Base-by-base conservation (phyloP, 2,797 vertebrate genomes). In the Cottoperca gobio region DNA sequence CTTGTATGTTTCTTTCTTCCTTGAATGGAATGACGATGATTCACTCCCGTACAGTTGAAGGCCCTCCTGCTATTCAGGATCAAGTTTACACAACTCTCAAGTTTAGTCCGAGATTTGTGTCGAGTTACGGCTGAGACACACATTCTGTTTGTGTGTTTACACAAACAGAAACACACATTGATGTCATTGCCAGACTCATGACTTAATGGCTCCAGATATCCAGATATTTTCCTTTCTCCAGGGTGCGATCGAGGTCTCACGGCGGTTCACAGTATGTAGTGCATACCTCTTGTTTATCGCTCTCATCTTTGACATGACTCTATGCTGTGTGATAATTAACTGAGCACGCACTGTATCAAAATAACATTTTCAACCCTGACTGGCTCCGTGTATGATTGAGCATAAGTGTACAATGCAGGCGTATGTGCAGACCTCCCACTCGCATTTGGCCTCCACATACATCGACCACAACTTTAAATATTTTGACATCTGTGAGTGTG, bases 191-290 rank as follows among this genome's bases (percentile, higher is more conserved):
- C 85, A 84, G 78, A 58, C 76, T 76, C 74, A 62, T n/a, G 57
- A 55, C 82, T 49, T 81, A 86, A 88, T 86, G 76, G 35, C 79
- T 83, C 42, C 68, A 88, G 84, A 90, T 90, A 79, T 85, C 50
- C 81, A 78, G 88, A 88, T 85, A 87, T 84, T 65, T 78, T n/a
- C 46, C 31, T 39, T 48, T 84, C 82, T 79, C 84, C 49, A 19
- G 80, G 73, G 84, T 66, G 77, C 62, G 57, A 13, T 83, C 84
- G 72, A 73, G 79, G 73, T 66, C 71, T 72, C 68, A 50, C 12
- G 40, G 67, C 50, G 70, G 40, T 68, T 83, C 63, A 48, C 50
- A 65, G 60, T 64, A 57, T 84, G 63, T 16, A 63, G 58, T 49
- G 48, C 79, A 78, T 75, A 74, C 61, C 49, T 83, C 54, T 77